Base-by-base conservation (phyloP, 2,113 vertebrate genomes). In the Oxyruncus cristatus region DNA sequence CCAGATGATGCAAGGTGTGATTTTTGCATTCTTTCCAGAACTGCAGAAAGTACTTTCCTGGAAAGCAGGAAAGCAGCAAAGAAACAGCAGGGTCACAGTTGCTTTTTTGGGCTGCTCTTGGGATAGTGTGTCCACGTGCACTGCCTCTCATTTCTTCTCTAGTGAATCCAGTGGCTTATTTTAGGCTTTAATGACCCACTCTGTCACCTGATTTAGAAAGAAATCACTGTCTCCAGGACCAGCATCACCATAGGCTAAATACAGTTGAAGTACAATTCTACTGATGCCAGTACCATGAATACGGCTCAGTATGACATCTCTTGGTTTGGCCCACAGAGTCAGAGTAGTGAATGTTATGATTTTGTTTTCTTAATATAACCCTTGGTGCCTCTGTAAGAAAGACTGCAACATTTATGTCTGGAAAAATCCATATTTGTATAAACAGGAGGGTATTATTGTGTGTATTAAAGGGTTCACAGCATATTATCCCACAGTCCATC, bases 381-480 rank as follows among this genome's bases (percentile, higher is more conserved):
- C 61, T 75, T 59, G 39, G 56, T 91, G 77, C 32, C 77, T 66
- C 91, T 88, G 46, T n/a, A 74, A 89, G 85, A 83, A 91, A 84
- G 74, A 50, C 32, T 76, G 56, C n/a, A 91, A 44, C 39, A 71
- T 92, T 87, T 94, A n/a, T 41, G 28, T 58, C 59, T 97, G 96
- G 94, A 90, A 95, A 95, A 87, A 14, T 83, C 90, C 89, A 83
- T 87, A 46, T 93, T 96, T 94, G 76, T 95, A 95, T 96, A 97
- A 97, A 94, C 81, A 82, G 65, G 75, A 96, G 81, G 93, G 96
- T 96, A 95, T 94, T 96, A 97, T 79, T 98, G 35, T 85, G 68
- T 89, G 71, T 97, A 97, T 96, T 96, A 96, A 97, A 97, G 88
- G 70, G 70, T 96, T 98, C 97, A 91, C 83, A 97, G 96, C 52